A percentile compares a stretch with the other conserved stretches of the same genome.
Evolutionary conservation across 2,888 invertebrate species (phyloP).

Genomic region (Conomelus anceps): DNA sequence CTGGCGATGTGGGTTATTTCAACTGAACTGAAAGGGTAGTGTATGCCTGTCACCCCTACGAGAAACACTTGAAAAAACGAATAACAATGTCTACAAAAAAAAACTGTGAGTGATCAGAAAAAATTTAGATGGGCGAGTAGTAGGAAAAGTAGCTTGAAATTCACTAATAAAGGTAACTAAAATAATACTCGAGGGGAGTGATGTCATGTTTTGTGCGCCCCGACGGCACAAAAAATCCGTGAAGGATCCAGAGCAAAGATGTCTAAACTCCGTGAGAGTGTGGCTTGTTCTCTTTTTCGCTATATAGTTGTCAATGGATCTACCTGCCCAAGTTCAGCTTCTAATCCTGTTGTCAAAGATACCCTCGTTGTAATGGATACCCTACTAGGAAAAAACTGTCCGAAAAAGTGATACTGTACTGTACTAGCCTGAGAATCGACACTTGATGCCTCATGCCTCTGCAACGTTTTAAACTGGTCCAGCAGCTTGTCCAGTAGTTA

Average conservation of each 20-base stretch:
- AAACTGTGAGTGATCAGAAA: neutral
- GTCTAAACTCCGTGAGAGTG: slow-evolving; percentile 5
- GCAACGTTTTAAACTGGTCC: neutral
- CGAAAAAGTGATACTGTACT: neutral
- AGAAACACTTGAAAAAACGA: neutral
- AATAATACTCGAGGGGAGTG: neutral
- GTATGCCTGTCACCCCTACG: neutral
- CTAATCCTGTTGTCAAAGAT: slow-evolving; percentile 9
- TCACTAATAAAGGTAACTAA: neutral
- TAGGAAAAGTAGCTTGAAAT: neutral
- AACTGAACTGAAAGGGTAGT: neutral
- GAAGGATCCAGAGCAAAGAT: neutral
- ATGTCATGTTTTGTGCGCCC: neutral
- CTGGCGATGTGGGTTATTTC: neutral
- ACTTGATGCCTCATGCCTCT: slow-evolving; percentile 1
- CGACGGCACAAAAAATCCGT: neutral
- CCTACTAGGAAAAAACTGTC: neutral
- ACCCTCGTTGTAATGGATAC: slow-evolving; percentile 11
- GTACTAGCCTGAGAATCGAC: neutral
- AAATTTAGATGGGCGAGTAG: neutral
- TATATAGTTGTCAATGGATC: slow-evolving; percentile 4
- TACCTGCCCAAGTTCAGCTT: neutral
- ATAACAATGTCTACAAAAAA: neutral
- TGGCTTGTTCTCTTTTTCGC: neutral
- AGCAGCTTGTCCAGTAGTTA: neutral